Evolutionary conservation across 2,888 invertebrate genomes (phyloP), one percentile per base, ranked within the genome.

Genomic region (Esperia sulphurella): DNA sequence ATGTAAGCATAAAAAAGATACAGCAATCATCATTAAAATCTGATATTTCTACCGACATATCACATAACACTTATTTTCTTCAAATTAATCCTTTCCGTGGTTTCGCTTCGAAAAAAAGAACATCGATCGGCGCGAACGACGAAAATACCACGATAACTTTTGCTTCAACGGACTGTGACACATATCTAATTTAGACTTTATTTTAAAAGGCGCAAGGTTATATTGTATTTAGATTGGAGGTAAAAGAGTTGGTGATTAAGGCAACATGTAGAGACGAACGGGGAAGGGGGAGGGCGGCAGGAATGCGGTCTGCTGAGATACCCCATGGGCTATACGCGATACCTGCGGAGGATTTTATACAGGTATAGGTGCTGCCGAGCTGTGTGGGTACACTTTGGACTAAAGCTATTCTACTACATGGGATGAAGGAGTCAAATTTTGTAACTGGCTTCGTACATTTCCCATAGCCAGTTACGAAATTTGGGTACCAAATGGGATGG

Each of bases 251-350:
- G 39, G 59, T 68, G 65, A 63, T 55, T 67, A 63, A 59, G 63
- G 66, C 67, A 70, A 75, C 75, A 76, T 72, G 75, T 74, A 63
- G 65, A 57, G 49, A 63, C 62, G 64, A 58, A 65, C 73, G 66
- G 65, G 65, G 76, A 72, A 10, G 61, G 63, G 58, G 65, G 72
- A 65, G 65, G 63, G 76, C 72, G 70, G 66, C 63, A 72, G 86
- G 87, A 87, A 87, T 87, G 87, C 76, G 85, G 87, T 87, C 77
- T 75, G 80, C 77, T 75, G 80, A 79, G 79, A 81, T 83, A 84
- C 81, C 80, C 83, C 81, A 75, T 80, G 72, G 77, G 74, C 78
- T 82, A 76, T 77, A 79, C 58, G 58, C 56, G 80, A 77, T 79
- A 75, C 71, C 68, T 76, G 71, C 75, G 74, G 64, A 62, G 63